phyloP scores from a whole-genome alignment of 2,888 invertebrate species.

The Ophioninae sp. region DNA sequence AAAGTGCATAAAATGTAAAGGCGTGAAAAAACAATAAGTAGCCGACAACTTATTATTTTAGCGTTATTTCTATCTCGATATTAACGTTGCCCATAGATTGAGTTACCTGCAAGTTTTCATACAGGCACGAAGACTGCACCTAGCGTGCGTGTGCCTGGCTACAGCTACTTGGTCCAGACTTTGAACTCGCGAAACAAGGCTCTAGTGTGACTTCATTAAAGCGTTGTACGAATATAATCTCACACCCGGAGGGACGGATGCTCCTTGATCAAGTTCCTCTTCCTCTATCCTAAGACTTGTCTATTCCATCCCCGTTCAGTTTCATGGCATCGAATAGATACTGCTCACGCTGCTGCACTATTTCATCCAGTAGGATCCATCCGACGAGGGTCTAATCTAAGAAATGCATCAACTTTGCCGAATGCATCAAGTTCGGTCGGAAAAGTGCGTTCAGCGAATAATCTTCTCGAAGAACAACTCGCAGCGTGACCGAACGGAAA shows the following conservation, averaged over 20 bases:
- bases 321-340: slow-evolving; percentile 47
- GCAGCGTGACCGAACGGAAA: background rate
- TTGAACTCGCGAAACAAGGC: slow-evolving; percentile 1
- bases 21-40: background rate
- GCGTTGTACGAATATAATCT: slow-evolving; percentile 54
- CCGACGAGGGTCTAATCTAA: slow-evolving; percentile 1
- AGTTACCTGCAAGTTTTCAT: background rate
- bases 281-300: slow-evolving; percentile 40
- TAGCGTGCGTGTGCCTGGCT: slow-evolving; percentile 2
- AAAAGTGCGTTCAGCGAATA: background rate
- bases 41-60: background rate
- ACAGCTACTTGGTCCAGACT: slow-evolving; percentile 11
- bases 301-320: slow-evolving; percentile 38
- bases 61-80: slow-evolving; percentile 34
- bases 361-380: background rate
- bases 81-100: slow-evolving; percentile 33
- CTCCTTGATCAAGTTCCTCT: slow-evolving; percentile 53
- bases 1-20: too few species aligned
- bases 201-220: slow-evolving; percentile 58
- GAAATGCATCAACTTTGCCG: background rate
- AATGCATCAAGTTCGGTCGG: background rate
- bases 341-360: slow-evolving; percentile 26
- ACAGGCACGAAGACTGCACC: slow-evolving; percentile 19
- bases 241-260: slow-evolving; percentile 28
- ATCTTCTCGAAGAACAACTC: background rate